These are phyloP conservation scores for Helicoverpa assulta DNA, from an alignment of 2,888 invertebrate genomes.

Conservation along the genomic window DNA sequence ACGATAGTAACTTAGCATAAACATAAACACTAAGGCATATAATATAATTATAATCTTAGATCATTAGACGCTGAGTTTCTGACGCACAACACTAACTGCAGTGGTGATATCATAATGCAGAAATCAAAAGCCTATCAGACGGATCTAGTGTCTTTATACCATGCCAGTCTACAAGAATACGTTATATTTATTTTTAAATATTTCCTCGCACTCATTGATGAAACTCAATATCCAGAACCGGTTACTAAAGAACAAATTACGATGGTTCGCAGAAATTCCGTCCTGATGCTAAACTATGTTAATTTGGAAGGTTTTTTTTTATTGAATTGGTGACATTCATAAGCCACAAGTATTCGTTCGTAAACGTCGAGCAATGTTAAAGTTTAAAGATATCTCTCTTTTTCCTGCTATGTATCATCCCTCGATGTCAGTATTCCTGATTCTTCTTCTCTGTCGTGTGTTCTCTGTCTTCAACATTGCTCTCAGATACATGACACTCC, in stretches of 20 bases:
- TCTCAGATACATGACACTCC: too few species aligned
- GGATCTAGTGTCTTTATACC: conserved; percentile 14
- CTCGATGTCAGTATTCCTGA: too few species aligned
- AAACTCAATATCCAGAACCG: conserved; percentile 13
- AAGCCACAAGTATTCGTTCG: not conserved
- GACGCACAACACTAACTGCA: conserved; percentile 32
- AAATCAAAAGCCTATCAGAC: conserved; percentile 22
- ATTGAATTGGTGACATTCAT: conserved; percentile 20
- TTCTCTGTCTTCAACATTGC: too few species aligned
- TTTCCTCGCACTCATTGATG: conserved; percentile 43
- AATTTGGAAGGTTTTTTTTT: conserved; percentile 26
- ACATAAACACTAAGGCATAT: too few species aligned
- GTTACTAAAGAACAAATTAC: conserved; percentile 16
- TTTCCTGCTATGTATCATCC: too few species aligned
- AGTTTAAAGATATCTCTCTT: conserved; percentile 12
- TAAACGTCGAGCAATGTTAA: conserved; percentile 24
- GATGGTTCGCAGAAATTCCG: conserved; percentile 30
- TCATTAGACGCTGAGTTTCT: conserved; percentile 1
- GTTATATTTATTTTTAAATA: conserved; percentile 42
- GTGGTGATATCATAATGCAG: conserved; percentile 42
- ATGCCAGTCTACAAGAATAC: conserved; percentile 18
- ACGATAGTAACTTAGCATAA: too few species aligned
- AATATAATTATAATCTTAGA: not conserved
- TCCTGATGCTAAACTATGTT: conserved; percentile 37
- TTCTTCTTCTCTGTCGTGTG: too few species aligned